A percentile compares a stretch with the other conserved stretches of the same genome.
These are phyloP conservation scores for Odontamblyopus lacepedii DNA, from an alignment of 2,797 vertebrate species.

Conservation along the genomic window DNA sequence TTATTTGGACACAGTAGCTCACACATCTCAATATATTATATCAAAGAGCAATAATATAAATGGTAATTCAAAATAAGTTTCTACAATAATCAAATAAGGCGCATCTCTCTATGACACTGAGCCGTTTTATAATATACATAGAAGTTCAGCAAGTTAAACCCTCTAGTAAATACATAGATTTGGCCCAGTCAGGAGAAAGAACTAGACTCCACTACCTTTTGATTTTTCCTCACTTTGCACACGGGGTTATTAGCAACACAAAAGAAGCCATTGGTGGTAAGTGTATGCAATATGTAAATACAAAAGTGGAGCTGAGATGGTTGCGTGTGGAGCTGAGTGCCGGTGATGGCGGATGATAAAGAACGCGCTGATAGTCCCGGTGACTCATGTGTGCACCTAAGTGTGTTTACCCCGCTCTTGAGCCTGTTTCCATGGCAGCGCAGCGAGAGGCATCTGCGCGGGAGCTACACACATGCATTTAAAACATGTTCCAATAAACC, in stretches of 20 bases:
- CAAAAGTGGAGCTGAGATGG: neutral
- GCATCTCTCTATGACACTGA: too few species aligned
- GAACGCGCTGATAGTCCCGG: constrained; percentile 13
- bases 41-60: too few species aligned
- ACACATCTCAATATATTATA: too few species aligned
- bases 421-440: constrained; percentile 38
- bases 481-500: constrained; percentile 27
- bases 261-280: neutral
- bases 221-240: neutral
- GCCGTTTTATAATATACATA: too few species aligned
- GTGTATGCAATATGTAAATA: neutral
- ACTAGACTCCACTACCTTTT: neutral
- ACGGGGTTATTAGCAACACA: neutral
- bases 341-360: constrained; percentile 11
- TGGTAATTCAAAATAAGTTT: too few species aligned
- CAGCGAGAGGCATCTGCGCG: constrained; percentile 3
- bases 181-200: neutral
- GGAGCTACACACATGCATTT: constrained; percentile 19
- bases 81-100: too few species aligned
- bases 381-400: constrained; percentile 21
- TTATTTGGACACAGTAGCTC: too few species aligned
- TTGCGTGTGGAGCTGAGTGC: neutral
- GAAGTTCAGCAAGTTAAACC: too few species aligned
- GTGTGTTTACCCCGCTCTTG: constrained; percentile 24
- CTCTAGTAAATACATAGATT: too few species aligned